phyloP scores from a whole-genome alignment of 2,797 vertebrate genomes.

The Mionectes olivaceus region DNA sequence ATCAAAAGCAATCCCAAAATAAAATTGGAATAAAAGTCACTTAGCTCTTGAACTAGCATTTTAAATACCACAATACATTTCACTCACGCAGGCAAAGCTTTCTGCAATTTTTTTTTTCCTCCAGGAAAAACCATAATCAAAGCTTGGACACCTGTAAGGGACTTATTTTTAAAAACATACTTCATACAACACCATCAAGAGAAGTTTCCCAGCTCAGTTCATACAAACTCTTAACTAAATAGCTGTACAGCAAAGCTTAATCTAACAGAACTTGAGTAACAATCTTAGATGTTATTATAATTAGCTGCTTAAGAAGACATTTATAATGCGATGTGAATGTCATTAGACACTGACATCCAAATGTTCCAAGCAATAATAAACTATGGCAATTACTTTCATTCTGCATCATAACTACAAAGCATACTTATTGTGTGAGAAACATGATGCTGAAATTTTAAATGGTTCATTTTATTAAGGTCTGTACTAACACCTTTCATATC shows the following conservation, averaged over 20 bases:
- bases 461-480: neutral
- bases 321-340: neutral
- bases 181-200: neutral
- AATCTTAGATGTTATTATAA: neutral
- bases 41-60: conserved; percentile 10
- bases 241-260: neutral
- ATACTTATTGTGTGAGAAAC: neutral
- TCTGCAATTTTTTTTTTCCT: neutral
- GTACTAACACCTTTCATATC: neutral
- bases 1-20: conserved; percentile 53
- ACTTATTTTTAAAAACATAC: neutral
- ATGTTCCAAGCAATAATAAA: neutral
- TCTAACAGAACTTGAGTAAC: neutral
- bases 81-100: neutral
- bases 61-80: neutral
- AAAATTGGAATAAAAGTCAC: conserved; percentile 23
- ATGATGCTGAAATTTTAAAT: neutral
- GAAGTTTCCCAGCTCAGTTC: neutral
- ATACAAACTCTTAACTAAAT: neutral
- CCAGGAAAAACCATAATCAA: neutral
- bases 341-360: neutral
- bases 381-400: neutral
- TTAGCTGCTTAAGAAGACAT: neutral
- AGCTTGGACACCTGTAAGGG: neutral
- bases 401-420: neutral